Evolutionary conservation across 2,797 vertebrate genomes (phyloP), one percentile per base, ranked within the genome.

Genomic region (Ceryle rudis): DNA sequence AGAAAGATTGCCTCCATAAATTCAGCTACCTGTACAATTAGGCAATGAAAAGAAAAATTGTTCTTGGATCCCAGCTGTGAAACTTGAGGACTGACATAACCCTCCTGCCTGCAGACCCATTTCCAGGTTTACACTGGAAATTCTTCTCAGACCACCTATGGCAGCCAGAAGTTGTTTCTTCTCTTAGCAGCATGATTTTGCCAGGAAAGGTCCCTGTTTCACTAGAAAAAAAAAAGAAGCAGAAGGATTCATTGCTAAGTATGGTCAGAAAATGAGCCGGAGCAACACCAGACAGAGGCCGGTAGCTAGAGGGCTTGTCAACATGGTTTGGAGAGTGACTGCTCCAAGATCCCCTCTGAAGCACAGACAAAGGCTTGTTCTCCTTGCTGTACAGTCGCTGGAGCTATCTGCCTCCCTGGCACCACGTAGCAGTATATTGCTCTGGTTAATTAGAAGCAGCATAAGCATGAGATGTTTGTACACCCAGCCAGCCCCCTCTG

Each of bases 231-330:
- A 52, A 37, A 37, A 37, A 37, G 10, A 37, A 78, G 35, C 37
- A 78, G 49, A 47, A 66, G 14, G 5, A 25, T 44, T 62, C 6
- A 4, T 28, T 3, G 5, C 26, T 66, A 65, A 71, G 60, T 67
- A 54, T 88, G 11, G 66, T 75, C 72, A 49, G 86, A 78, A 85
- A 66, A 74, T 0, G 1, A 75, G 31, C 15, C 52, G 64, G 28
- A 47, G 72, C 0, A 0, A 39, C 23, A 35, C 11, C 0, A 4
- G 71, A 14, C 12, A 67, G 57, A 67, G 31, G 35, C 9, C 0
- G 4, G 42, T 35, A 42, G 37, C 39, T 49, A 49, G 64, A 80
- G n/a, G 35, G 33, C 14, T 73, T 79, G 41, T 33, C 62, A 82
- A 29, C 31, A 35, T 0, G 2, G 3, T 54, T 71, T 1, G 5